Percentiles rank a stretch among this genome's conserved stretches.
Conservation (phyloP, 2,113 vertebrate species). For the Pygoscelis adeliae region DNA sequence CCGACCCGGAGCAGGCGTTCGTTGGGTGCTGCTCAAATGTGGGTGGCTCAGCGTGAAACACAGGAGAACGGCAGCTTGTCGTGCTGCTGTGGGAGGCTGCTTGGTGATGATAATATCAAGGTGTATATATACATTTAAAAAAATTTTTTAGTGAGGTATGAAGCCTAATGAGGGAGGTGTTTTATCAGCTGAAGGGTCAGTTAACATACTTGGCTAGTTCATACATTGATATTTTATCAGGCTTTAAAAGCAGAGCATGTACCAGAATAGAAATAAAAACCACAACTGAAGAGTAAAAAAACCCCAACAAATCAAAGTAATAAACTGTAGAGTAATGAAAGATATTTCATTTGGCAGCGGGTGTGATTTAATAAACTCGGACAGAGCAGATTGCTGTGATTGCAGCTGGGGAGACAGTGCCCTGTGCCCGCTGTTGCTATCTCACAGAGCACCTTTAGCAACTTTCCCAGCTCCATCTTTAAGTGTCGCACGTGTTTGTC, state of each 20-base stretch:
- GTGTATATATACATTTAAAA: too few species aligned
- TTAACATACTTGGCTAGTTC: background rate
- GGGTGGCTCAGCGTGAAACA: accelerated
- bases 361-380: background rate
- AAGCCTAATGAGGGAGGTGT: background rate
- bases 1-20: accelerated
- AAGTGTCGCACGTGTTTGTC: accelerated
- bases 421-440: background rate
- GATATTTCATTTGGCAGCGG: background rate
- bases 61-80: background rate
- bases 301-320: background rate
- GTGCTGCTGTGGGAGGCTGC: background rate
- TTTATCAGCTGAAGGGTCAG: background rate
- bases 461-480: background rate
- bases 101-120: background rate
- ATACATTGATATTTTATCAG: background rate
- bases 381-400: background rate
- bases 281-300: background rate
- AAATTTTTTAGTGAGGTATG: too few species aligned
- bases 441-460: background rate
- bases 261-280: background rate
- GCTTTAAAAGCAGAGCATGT: background rate
- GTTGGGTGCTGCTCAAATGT: background rate
- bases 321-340: background rate
- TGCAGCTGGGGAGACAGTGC: background rate